Base-by-base conservation (phyloP, 1,140 invertebrate species). In the Daktulosphaira vitifoliae region DNA sequence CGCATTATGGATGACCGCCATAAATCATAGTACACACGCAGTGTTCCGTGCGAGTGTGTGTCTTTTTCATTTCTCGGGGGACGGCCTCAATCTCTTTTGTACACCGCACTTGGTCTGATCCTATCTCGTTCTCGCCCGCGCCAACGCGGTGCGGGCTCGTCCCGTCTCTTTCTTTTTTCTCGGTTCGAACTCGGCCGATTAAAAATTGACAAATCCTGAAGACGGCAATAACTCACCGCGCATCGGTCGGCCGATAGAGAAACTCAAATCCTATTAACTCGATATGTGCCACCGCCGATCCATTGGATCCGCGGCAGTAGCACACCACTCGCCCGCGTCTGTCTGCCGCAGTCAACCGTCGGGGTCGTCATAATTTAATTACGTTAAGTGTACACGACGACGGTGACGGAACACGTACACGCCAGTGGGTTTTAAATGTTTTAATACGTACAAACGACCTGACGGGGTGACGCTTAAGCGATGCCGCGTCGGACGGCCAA, bases 161-260 rank as follows among this genome's bases (percentile, higher is more conserved):
- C 29, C 29, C 29, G 29, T 5, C 11, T 33, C 29, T 33, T 11
- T 11, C 5, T 11, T 33, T 33, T 42, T 44, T 20, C 39, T 20
- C 56, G 18, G 26, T 16, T 11, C 29, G 18, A 16, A 13, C 20
- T 20, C 11, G 22, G n/a, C 15, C 56, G 56, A 62, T 62, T 62
- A 62, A 62, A 62, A 62, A 62, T 62, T 62, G 56, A 62, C 56
- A 62, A 62, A 62, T 62, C 56, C 56, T 25, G 56, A 62, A 62
- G 56, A 62, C 56, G 56, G 56, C 42, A 62, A 62, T 62, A 62
- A 62, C 56, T 62, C 56, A 62, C 53, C 23, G 53, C n/a, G n/a
- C 8, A 15, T 20, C 22, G n/a, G 20, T 20, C 13, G 29, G 2
- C 3, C 22, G 22, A n/a, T 54, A 54, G n/a, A 25, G 29, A 62